A percentile compares a stretch with the other conserved stretches of the same genome.
phyloP scores from a whole-genome alignment of 2,113 vertebrate species.

The Corapipo altera region DNA sequence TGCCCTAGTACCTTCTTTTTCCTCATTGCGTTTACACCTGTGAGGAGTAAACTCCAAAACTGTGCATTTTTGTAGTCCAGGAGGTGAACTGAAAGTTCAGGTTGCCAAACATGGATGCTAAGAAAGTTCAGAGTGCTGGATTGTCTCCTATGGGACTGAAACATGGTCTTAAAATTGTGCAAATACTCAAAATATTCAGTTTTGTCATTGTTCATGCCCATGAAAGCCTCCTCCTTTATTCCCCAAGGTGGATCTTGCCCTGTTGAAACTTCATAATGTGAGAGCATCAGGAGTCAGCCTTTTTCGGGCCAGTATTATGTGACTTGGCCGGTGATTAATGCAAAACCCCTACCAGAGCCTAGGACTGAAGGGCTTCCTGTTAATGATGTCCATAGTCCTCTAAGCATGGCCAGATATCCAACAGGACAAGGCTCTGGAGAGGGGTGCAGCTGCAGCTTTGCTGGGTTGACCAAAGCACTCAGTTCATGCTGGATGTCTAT shows the following conservation, averaged over 20 bases:
- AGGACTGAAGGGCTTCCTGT: background rate
- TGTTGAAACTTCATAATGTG: background rate
- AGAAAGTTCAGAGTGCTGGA: background rate
- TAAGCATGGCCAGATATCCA: background rate
- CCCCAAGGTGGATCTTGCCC: background rate
- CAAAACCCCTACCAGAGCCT: background rate
- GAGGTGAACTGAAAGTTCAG: background rate
- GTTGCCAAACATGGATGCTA: background rate
- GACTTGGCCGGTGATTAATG: background rate
- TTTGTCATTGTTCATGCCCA: background rate
- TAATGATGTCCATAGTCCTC: background rate
- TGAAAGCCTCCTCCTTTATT: background rate
- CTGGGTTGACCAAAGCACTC: background rate
- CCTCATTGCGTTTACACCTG: background rate
- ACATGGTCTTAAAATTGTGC: background rate
- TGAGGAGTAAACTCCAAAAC: background rate
- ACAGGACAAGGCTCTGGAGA: background rate
- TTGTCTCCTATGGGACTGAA: background rate
- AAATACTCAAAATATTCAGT: background rate
- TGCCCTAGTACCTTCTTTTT: background rate
- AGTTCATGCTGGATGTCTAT: background rate
- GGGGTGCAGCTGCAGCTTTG: background rate
- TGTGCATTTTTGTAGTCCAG: background rate
- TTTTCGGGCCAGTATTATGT: background rate
- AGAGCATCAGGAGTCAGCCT: background rate